These are phyloP conservation scores for Mimas tiliae DNA, from an alignment of 2,888 invertebrate species.

Conservation along the genomic window DNA sequence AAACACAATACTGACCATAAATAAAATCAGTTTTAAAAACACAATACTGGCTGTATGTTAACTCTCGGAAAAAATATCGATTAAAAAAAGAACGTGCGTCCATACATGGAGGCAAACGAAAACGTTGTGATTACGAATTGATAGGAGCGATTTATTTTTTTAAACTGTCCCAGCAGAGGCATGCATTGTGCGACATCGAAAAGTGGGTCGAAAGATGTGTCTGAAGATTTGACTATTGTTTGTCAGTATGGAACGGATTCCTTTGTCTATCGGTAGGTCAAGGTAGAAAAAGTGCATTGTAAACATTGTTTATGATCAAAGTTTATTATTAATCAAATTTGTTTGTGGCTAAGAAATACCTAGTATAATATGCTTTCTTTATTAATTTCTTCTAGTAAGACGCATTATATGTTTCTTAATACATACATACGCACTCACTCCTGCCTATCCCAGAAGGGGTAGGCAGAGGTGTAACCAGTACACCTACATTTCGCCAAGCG, in stretches of 20 bases:
- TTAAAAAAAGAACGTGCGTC: conserved; percentile 48
- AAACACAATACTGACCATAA: not conserved
- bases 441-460: too few relatives aligned
- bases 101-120: conserved; percentile 56
- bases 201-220: conserved; percentile 74
- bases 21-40: not conserved
- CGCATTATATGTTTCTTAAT: too few relatives aligned
- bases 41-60: not conserved
- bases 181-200: conserved; percentile 61
- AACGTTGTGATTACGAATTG: conserved; percentile 61
- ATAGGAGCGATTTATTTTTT: conserved; percentile 66
- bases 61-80: not conserved
- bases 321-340: not conserved
- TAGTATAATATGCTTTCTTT: too few relatives aligned
- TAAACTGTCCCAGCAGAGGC: conserved; percentile 39
- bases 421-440: too few relatives aligned
- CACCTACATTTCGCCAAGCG: too few relatives aligned
- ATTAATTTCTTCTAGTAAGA: too few relatives aligned
- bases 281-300: conserved; percentile 32
- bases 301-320: conserved; percentile 26
- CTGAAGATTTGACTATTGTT: conserved; percentile 55
- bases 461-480: too few relatives aligned
- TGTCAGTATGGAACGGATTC: conserved; percentile 1
- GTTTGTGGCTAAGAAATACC: not conserved
- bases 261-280: conserved; percentile 20